Percentiles rank a stretch among this genome's conserved stretches.
phyloP scores from a whole-genome alignment of 2,797 vertebrate species.

The Eleutherodactylus coqui region DNA sequence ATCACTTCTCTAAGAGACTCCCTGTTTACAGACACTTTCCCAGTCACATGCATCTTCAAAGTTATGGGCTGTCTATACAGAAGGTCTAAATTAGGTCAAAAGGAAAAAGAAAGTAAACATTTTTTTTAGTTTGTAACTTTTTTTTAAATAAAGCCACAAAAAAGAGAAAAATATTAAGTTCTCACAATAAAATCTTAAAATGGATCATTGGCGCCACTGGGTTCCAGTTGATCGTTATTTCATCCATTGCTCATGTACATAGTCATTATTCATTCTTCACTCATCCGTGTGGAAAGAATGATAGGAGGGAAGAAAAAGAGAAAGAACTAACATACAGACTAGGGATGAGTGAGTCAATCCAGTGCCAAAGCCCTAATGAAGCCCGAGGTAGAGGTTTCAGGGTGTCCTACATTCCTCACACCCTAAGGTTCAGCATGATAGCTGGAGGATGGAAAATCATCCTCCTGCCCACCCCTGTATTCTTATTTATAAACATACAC shows the following conservation, averaged over 20 bases:
- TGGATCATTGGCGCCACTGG: background rate
- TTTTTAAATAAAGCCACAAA: background rate
- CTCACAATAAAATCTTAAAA: background rate
- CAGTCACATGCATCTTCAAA: conserved; percentile 22
- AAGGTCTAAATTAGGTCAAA: background rate
- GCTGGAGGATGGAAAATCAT: too few species aligned
- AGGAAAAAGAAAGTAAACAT: background rate
- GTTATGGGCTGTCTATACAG: background rate
- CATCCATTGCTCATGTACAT: background rate
- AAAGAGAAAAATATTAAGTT: background rate
- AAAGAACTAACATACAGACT: background rate
- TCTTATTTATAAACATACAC: too few species aligned
- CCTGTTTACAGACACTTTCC: conserved; percentile 41
- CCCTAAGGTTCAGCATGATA: too few species aligned
- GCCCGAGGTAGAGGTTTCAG: background rate
- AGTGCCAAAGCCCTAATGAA: background rate
- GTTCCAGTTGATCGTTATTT: background rate
- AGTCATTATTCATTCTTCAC: background rate
- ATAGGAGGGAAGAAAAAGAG: background rate
- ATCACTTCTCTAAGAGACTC: conserved; percentile 42
- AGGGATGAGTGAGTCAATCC: background rate
- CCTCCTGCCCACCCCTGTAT: too few species aligned
- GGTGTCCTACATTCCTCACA: background rate
- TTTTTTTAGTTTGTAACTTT: background rate
- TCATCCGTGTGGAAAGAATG: background rate